Base-by-base conservation (phyloP, 2,113 vertebrate species). In the Melanerpes formicivorus region DNA sequence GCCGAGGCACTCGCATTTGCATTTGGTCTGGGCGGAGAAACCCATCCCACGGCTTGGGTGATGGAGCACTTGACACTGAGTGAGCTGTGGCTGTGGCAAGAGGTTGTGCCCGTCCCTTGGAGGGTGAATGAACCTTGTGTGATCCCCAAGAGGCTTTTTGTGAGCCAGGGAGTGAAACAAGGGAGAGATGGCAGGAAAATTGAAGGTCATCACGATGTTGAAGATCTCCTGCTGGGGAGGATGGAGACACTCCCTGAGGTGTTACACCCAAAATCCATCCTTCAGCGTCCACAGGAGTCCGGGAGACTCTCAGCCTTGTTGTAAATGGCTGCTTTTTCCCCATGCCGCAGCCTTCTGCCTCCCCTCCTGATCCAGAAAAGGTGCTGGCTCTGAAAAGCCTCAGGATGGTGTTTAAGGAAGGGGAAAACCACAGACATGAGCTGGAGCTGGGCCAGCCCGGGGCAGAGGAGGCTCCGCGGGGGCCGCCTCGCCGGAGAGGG, bases 81-180 rank as follows among this genome's bases (percentile, higher is more conserved):
- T 0, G 1, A 48, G 80, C 72, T 1, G 3, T 2, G 66, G 6
- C 3, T 2, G 10, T 0, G 8, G 32, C 0, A 1, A n/a, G 27
- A 12, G 81, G 34, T 34, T 6, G 25, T 14, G 54, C 29, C 52
- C 3, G 0, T 10, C 52, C 18, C 34, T 6, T 0, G 3, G 16
- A 34, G 58, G 21, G 15, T 56, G 55, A 56, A 56, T 7, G 26
- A 8, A 6, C 50, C 15, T 5, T 0, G 4, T 5, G 54, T 13
- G 40, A 18, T 11, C 55, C 55, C 37, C 0, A 2, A 15, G 25
- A 11, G 60, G 12, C 34, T 58, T 29, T 29, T 55, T 56, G 37
- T 26, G 29, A 73, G 21, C 40, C 40, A 16, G 54, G 16, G 23
- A 42, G 34, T 0, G 2, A 52, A 37, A 46, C 10, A 29, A 0